Percentiles rank a stretch among this genome's conserved stretches.
phyloP scores from a whole-genome alignment of 1,140 invertebrate species.

The Drosophila gunungcola region DNA sequence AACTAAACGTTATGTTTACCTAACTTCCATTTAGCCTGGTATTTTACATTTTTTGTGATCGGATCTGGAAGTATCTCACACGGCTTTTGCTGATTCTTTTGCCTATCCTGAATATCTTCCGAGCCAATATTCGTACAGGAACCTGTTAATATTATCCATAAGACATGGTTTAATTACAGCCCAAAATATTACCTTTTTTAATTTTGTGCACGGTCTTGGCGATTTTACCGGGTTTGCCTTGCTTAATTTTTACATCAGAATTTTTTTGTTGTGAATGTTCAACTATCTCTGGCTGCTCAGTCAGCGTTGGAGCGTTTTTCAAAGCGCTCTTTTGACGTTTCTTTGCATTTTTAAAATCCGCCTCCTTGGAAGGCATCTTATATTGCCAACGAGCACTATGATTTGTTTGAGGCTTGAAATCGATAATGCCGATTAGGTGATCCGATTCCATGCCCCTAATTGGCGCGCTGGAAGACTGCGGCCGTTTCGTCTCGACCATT shows the following conservation, averaged over 20 bases:
- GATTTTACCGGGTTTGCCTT: not conserved
- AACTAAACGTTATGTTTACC: not conserved
- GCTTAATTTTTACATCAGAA: not conserved
- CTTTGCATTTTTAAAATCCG: not conserved
- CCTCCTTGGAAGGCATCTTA: not conserved
- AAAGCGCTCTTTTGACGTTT: not conserved
- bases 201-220: not conserved
- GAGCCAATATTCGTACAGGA: not conserved
- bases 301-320: not conserved
- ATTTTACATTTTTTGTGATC: not conserved
- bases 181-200: not conserved
- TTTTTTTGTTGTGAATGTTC: not conserved
- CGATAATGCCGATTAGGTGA: not conserved
- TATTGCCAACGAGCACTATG: not conserved
- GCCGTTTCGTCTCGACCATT: not conserved
- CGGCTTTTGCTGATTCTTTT: not conserved
- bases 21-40: conserved; percentile 1
- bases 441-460: not conserved
- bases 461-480: not conserved
- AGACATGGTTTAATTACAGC: no score
- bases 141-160: not conserved
- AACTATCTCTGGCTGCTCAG: not conserved
- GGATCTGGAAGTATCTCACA: not conserved
- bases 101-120: not conserved
- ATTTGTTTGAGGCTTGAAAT: conserved; percentile 8